phyloP scores from a whole-genome alignment of 2,888 invertebrate genomes.

The Apocheima hispidaria region DNA sequence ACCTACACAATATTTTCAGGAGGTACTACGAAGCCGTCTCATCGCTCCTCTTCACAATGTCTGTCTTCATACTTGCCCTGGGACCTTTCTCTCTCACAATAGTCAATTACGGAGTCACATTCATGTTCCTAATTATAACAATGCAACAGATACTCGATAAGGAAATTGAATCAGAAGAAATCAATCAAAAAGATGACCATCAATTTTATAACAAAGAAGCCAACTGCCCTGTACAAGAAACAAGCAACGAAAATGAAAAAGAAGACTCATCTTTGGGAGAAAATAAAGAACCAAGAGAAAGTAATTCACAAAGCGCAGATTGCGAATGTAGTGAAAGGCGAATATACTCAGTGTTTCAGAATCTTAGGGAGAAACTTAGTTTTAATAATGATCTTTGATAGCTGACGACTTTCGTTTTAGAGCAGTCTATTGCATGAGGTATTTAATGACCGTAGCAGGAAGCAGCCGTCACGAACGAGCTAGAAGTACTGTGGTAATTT shows the following conservation, averaged over 20 bases:
- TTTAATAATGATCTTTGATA: constrained; percentile 50
- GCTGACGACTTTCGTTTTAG: not conserved
- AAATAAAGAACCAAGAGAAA: constrained; percentile 33
- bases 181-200: constrained; percentile 5
- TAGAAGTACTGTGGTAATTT: no score
- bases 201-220: constrained; percentile 14
- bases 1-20: constrained; percentile 66
- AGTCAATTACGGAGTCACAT: constrained; percentile 86
- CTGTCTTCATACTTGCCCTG: constrained; percentile 84
- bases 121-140: constrained; percentile 83
- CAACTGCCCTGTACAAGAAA: constrained; percentile 1
- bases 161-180: constrained; percentile 39
- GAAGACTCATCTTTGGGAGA: constrained; percentile 32
- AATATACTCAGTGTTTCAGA: constrained; percentile 69
- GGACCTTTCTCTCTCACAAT: constrained; percentile 87
- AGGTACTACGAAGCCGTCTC: constrained; percentile 75
- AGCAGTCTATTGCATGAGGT: not conserved
- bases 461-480: no score
- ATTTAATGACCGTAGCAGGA: no score
- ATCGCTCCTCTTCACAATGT: constrained; percentile 81
- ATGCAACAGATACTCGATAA: constrained; percentile 84
- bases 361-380: constrained; percentile 72
- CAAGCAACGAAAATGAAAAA: not conserved
- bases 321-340: constrained; percentile 73
- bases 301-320: constrained; percentile 39